Evolutionary conservation across 1,140 invertebrate species (phyloP).

Genomic region (Teleogryllus occipitalis): DNA sequence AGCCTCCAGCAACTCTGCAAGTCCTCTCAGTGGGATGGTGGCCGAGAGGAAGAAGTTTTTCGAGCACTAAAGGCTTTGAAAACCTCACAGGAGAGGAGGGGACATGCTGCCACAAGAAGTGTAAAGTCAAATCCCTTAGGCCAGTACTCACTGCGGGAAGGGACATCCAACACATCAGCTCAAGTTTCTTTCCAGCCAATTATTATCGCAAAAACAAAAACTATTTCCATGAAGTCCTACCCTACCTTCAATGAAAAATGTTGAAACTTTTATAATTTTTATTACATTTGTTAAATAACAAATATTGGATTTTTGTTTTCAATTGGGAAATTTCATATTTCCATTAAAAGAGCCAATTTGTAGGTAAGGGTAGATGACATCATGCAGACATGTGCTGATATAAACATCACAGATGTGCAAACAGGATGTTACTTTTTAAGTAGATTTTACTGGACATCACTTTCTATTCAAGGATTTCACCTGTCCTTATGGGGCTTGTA

Average conservation of each 20-base stretch:
- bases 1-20: constrained; percentile 29
- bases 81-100: constrained; percentile 17
- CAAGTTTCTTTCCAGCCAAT: neutral
- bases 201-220: constrained; percentile 19
- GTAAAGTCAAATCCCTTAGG: neutral
- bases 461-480: too few species aligned
- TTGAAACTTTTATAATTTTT: neutral
- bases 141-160: neutral
- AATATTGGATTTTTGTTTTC: neutral
- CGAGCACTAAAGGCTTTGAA: constrained; percentile 36
- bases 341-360: too few species aligned
- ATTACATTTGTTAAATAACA: neutral
- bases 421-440: too few species aligned
- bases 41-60: constrained; percentile 59
- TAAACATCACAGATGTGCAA: too few species aligned
- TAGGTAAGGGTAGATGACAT: too few species aligned
- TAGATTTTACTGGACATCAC: too few species aligned
- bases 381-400: too few species aligned
- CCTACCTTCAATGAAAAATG: neutral
- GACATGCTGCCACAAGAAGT: neutral
- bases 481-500: too few species aligned
- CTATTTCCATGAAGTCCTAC: constrained; percentile 8
- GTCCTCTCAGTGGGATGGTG: constrained; percentile 53
- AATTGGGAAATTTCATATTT: too few species aligned
- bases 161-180: neutral